phyloP scores from a whole-genome alignment of 2,113 vertebrate genomes.

The Corythoichthys haematopterus region DNA sequence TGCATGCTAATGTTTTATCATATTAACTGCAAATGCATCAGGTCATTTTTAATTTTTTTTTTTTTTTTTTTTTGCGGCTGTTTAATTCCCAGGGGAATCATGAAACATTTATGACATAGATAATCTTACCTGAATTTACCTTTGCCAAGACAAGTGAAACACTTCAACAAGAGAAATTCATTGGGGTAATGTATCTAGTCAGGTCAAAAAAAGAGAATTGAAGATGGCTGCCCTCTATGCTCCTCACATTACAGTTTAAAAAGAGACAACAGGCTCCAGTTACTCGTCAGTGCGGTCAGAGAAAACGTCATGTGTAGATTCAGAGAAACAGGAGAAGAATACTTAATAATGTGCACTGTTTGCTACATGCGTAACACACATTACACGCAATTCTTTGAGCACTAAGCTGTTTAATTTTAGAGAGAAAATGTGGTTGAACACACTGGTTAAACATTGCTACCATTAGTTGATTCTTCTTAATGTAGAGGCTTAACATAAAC shows the following conservation, averaged over 20 bases:
- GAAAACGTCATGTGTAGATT: slow-evolving; percentile 11
- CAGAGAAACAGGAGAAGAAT: slow-evolving; percentile 15
- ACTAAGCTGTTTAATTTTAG: slow-evolving; percentile 8
- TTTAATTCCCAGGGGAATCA: slow-evolving; percentile 70
- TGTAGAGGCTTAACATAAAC: slow-evolving; percentile 3
- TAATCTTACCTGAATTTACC: slow-evolving; percentile 56
- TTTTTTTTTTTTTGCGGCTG: slow-evolving; percentile 14
- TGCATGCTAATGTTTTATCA: not conserved
- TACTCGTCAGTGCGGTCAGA: slow-evolving; percentile 19
- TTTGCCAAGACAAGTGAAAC: slow-evolving; percentile 51
- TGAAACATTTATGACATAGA: slow-evolving; percentile 60
- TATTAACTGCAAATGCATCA: not conserved
- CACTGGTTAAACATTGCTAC: slow-evolving; percentile 6
- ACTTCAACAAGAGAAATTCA: slow-evolving; percentile 43
- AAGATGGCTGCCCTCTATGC: slow-evolving; percentile 52
- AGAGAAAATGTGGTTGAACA: slow-evolving; percentile 15
- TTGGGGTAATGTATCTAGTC: slow-evolving; percentile 49
- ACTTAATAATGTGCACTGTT: slow-evolving; percentile 28
- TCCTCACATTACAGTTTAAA: slow-evolving; percentile 51
- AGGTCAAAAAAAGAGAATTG: slow-evolving; percentile 52
- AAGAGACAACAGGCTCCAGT: slow-evolving; percentile 45
- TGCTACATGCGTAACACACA: slow-evolving; percentile 8
- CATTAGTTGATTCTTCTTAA: slow-evolving; percentile 13
- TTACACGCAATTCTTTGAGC: slow-evolving; percentile 2
- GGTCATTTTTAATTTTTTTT: not conserved